phyloP scores from a whole-genome alignment of 2,113 vertebrate genomes.

The Trematocara zebra region DNA sequence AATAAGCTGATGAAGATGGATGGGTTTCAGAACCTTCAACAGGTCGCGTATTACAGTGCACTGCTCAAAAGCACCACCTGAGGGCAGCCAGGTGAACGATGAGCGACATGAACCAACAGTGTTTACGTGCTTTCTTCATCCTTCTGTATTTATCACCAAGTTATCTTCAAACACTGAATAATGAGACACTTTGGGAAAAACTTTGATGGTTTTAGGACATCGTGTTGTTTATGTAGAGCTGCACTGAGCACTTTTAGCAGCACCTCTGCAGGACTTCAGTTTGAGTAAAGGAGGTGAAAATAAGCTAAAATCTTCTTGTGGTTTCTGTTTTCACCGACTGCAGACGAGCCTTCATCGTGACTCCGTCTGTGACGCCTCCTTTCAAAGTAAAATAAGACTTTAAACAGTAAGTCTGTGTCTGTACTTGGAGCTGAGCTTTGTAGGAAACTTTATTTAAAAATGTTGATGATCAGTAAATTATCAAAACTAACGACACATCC shows the following conservation, averaged over 20 bases:
- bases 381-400: not conserved
- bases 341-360: not conserved
- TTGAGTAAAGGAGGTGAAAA: not conserved
- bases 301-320: not conserved
- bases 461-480: not conserved
- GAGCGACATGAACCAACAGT: not conserved
- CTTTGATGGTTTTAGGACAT: not conserved
- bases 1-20: too few relatives aligned
- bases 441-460: not conserved
- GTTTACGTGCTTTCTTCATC: not conserved
- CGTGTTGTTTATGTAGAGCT: not conserved
- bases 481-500: rapidly evolving
- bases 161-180: not conserved
- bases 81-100: not conserved
- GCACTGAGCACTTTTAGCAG: not conserved
- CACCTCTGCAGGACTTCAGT: not conserved
- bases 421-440: not conserved
- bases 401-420: not conserved
- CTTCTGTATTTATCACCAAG: not conserved
- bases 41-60: not conserved
- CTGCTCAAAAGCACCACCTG: not conserved
- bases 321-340: not conserved
- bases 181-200: not conserved
- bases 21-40: not conserved
- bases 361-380: not conserved